Evolutionary conservation across 2,797 vertebrate species (phyloP).

Genomic region (Gymnopithys bicolor): DNA sequence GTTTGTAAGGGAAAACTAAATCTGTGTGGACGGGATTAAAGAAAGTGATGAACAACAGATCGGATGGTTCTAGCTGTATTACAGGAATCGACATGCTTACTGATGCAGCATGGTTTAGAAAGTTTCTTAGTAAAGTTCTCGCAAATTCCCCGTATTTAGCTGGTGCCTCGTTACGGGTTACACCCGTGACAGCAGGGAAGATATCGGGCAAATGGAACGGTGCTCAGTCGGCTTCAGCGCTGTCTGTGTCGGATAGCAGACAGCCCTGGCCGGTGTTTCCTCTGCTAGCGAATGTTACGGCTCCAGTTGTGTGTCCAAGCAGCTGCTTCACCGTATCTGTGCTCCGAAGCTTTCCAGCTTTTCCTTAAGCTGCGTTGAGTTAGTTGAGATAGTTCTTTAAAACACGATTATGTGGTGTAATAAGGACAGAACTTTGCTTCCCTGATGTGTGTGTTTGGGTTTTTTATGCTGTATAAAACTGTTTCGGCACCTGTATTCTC

Average conservation of each 20-base stretch:
- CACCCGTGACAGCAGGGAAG: neutral
- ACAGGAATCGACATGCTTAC: fast-evolving
- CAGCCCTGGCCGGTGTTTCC: fast-evolving
- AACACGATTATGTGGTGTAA: neutral
- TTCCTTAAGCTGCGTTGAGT: neutral
- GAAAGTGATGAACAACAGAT: neutral
- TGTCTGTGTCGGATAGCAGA: neutral
- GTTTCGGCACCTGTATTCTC: neutral
- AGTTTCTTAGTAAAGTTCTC: neutral
- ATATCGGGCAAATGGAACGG: fast-evolving
- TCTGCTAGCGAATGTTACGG: fast-evolving
- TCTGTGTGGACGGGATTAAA: neutral
- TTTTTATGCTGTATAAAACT: neutral
- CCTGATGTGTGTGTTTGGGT: neutral
- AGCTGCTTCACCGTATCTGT: neutral
- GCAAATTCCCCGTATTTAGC: neutral
- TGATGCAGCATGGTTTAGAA: neutral
- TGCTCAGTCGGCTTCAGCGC: neutral
- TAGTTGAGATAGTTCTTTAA: neutral
- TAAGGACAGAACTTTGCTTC: neutral
- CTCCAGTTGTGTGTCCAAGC: neutral
- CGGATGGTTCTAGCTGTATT: neutral
- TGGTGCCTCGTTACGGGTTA: fast-evolving
- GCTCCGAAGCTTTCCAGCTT: neutral
- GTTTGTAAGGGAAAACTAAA: neutral